Conservation (phyloP, 1,140 invertebrate species). For the Leptonema lineaticorne region DNA sequence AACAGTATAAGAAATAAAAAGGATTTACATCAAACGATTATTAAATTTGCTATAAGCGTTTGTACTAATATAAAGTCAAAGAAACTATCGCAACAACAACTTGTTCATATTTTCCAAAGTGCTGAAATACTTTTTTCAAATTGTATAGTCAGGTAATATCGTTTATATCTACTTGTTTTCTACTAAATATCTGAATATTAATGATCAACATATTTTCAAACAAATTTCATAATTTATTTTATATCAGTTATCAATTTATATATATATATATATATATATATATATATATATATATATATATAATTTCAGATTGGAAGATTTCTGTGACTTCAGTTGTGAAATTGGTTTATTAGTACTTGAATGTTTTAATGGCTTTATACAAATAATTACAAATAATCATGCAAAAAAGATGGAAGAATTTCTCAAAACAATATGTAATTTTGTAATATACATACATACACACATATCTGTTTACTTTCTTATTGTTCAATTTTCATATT, state of each 20-base stretch:
- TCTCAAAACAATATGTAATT: constrained; percentile 49
- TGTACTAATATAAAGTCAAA: background rate
- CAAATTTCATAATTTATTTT: no score
- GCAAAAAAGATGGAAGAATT: constrained; percentile 48
- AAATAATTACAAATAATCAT: constrained; percentile 47
- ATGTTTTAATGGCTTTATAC: constrained; percentile 56
- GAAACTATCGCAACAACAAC: background rate
- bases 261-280: constrained; percentile 21
- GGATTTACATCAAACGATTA: constrained; percentile 53
- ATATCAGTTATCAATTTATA: no score
- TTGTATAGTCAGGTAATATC: constrained; percentile 44
- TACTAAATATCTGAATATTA: constrained; percentile 8
- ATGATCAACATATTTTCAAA: no score
- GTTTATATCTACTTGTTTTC: background rate
- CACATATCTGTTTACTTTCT: no score
- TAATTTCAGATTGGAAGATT: constrained; percentile 47
- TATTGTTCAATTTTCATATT: no score
- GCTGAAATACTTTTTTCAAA: constrained; percentile 47
- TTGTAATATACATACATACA: constrained; percentile 33
- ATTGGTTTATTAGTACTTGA: constrained; percentile 52
- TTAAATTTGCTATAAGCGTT: constrained; percentile 34
- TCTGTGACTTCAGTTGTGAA: constrained; percentile 49
- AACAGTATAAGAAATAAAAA: constrained; percentile 48
- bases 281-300: background rate
- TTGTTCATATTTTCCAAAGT: background rate